A percentile compares a stretch with the other conserved stretches of the same genome.
Evolutionary conservation across 2,113 vertebrate species (phyloP).

Genomic region (Anthoscopus minutus): DNA sequence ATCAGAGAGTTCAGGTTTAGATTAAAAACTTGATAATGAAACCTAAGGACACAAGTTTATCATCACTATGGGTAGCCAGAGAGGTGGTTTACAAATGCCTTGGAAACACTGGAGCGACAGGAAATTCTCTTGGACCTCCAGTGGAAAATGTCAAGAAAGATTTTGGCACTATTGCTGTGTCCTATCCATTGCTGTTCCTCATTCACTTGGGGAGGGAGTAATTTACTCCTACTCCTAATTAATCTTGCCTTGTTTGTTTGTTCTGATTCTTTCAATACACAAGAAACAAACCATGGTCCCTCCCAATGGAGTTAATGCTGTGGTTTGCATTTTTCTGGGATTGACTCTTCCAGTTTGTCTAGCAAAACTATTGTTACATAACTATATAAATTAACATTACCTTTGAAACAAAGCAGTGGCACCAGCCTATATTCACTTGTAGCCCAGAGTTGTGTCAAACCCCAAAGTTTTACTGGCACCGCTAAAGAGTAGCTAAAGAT

Average conservation of each 20-base stretch:
- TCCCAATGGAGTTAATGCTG: neutral
- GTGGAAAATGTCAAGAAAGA: neutral
- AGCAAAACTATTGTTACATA: neutral
- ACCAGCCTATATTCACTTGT: neutral
- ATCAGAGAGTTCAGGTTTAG: constrained; percentile 16
- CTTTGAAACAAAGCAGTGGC: neutral
- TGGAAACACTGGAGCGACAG: neutral
- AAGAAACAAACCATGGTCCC: neutral
- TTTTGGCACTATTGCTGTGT: neutral
- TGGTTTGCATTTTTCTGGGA: neutral
- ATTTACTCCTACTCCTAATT: neutral
- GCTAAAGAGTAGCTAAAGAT: neutral
- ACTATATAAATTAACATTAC: neutral
- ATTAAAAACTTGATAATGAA: constrained; percentile 38
- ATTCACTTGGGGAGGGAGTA: rapidly evolving
- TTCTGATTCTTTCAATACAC: neutral
- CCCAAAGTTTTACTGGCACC: neutral
- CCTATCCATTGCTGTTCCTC: neutral
- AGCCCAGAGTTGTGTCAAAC: neutral
- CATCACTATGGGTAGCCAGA: neutral
- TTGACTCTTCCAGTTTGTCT: neutral
- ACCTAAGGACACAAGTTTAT: constrained; percentile 1
- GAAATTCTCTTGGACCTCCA: neutral
- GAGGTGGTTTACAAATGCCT: neutral
- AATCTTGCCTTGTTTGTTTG: neutral